Conservation (phyloP, 2,113 vertebrate genomes). For the Anthoscopus minutus region DNA sequence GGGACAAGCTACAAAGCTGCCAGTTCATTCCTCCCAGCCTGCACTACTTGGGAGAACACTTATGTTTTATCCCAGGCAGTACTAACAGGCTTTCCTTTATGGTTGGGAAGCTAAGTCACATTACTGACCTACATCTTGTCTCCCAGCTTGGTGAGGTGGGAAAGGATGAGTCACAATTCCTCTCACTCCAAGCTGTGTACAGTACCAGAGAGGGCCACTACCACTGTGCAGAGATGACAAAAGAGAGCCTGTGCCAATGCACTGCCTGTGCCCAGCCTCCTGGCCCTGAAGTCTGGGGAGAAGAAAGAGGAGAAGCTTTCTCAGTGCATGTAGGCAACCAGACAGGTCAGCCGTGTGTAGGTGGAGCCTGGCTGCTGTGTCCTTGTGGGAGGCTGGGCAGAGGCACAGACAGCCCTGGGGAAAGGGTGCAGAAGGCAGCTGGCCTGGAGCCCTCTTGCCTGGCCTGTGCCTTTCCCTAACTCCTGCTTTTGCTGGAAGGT, state of each 20-base stretch:
- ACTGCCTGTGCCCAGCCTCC: background rate
- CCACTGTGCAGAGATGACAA: accelerated
- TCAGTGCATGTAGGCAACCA: background rate
- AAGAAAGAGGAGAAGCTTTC: background rate
- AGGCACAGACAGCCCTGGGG: slow-evolving; percentile 17
- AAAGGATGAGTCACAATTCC: background rate
- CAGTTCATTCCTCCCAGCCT: accelerated
- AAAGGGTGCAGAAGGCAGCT: background rate
- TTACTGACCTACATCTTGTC: background rate
- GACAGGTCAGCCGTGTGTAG: background rate
- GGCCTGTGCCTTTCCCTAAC: background rate
- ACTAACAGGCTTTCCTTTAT: background rate
- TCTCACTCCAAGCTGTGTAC: background rate
- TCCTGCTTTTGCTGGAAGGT: background rate
- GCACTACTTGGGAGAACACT: accelerated
- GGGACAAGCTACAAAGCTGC: background rate
- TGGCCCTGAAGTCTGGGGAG: background rate
- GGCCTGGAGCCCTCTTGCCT: background rate
- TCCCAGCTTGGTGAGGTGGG: background rate
- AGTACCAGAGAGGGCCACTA: background rate
- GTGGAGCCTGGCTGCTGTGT: background rate
- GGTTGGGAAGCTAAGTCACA: background rate
- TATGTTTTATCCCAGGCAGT: background rate
- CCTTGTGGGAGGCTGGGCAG: background rate
- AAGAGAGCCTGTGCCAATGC: background rate